phyloP scores from a whole-genome alignment of 1,140 invertebrate species.

The Uloborus diversus region DNA sequence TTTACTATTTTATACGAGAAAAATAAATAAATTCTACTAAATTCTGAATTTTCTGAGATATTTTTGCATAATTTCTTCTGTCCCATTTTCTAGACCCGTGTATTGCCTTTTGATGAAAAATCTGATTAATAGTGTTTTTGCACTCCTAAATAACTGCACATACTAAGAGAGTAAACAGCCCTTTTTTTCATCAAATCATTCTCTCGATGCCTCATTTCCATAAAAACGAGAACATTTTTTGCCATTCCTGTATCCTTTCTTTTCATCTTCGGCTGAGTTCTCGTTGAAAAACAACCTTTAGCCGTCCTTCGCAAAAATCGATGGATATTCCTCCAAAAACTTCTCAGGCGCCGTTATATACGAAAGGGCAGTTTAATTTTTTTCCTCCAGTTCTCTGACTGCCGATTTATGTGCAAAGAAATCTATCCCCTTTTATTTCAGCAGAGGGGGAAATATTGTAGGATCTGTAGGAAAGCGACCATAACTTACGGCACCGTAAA shows the following conservation, averaged over 20 bases:
- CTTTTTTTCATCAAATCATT: not conserved
- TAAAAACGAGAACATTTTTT: not conserved
- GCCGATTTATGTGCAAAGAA: constrained; percentile 55
- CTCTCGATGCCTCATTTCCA: not conserved
- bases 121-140: too few relatives aligned
- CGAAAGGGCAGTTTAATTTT: constrained; percentile 54
- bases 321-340: constrained; percentile 45
- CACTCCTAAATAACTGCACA: too few relatives aligned
- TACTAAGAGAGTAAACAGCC: not conserved
- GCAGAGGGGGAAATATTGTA: constrained; percentile 42
- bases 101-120: too few relatives aligned
- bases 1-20: too few relatives aligned
- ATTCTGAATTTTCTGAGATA: too few relatives aligned
- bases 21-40: too few relatives aligned
- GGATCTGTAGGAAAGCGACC: constrained; percentile 43
- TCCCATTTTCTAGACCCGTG: too few relatives aligned
- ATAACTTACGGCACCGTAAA: constrained; percentile 46
- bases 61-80: too few relatives aligned
- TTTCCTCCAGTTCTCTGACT: constrained; percentile 27
- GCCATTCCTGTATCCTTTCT: not conserved
- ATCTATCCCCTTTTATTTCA: constrained; percentile 49
- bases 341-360: constrained; percentile 47
- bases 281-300: constrained; percentile 46
- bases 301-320: constrained; percentile 46
- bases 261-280: not conserved